Evolutionary conservation across 2,888 invertebrate genomes (phyloP), one percentile per base, ranked within the genome.

Genomic region (Meteorus colon): DNA sequence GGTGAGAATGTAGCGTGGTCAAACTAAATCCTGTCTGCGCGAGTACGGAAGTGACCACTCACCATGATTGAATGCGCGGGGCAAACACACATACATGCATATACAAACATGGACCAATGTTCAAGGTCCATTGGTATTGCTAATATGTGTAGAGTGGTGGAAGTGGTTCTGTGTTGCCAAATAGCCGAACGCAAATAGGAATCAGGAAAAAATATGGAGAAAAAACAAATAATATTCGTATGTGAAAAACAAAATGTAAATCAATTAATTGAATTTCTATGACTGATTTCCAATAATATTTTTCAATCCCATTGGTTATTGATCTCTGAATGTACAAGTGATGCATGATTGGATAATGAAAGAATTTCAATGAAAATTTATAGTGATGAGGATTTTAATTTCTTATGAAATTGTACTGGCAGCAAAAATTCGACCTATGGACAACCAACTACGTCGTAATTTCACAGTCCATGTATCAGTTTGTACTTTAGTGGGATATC

Each of bases 1-100:
- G 37, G 55, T 55, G 55, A 55, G 19, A 55, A 55, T n/a, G 71
- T 48, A 31, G 41, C 55, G 60, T 24, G 66, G 48, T 14, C n/a
- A n/a, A n/a, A 37, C 14, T 2, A 63, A 66, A 59, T 73, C 55
- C 66, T 55, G 59, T 55, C 29, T 48, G 55, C 31, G 31, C 24
- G 34, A 55, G 55, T 69, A 69, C 41, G 60, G 45, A 71, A 60
- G 72, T 51, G 41, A 75, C 77, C 78, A 77, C 78, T 80, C 77
- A 73, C 70, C 73, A 75, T 77, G 74, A 78, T 80, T 80, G 74
- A 80, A 78, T 76, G 77, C 75, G 66, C 34, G 65, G 63, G 29
- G 34, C 34, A 74, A 74, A 34, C 29, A 31, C 31, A 45, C 14
- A 45, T n/a, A 37, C 10, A 19, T 19, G 12, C 10, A 48, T n/a